Conservation (phyloP, 92 coral and sea anemone genomes). For the Desmophyllum pertusum region DNA sequence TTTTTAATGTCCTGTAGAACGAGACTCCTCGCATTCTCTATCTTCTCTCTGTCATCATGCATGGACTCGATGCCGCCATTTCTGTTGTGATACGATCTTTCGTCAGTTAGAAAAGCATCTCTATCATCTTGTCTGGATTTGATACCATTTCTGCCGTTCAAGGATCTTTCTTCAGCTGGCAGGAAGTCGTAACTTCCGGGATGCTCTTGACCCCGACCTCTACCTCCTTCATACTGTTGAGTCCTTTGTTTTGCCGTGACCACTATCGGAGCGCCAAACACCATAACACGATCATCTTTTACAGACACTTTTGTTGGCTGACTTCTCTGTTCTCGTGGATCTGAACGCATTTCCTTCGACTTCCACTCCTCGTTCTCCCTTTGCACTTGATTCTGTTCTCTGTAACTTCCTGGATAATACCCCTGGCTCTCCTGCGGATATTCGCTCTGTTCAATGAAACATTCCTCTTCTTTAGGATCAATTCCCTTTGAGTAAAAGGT, state of each 20-base stretch:
- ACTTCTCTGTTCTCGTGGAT: neutral
- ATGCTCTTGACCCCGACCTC: neutral
- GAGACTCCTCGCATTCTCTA: constrained; percentile 5
- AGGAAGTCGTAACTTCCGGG: constrained; percentile 7
- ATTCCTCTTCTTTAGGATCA: constrained; percentile 22
- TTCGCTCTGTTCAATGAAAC: constrained; percentile 26
- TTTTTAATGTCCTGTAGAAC: constrained; percentile 19
- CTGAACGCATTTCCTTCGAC: neutral
- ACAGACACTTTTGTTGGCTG: constrained; percentile 4
- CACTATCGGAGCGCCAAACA: constrained; percentile 40
- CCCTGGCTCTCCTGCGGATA: neutral
- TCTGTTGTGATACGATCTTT: constrained; percentile 4
- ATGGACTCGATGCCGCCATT: neutral
- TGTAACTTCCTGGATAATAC: neutral
- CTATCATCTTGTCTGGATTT: neutral
- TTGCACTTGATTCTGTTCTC: neutral
- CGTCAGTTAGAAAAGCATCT: neutral
- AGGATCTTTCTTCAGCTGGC: neutral
- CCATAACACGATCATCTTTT: constrained; percentile 19
- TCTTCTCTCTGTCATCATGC: neutral
- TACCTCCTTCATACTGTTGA: neutral
- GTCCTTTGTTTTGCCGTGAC: constrained; percentile 29
- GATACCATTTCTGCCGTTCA: neutral
- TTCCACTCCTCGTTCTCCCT: constrained; percentile 11
- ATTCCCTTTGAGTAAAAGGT: neutral